Evolutionary conservation across 1,140 invertebrate species (phyloP).

Genomic region (Calephelis nemesis): DNA sequence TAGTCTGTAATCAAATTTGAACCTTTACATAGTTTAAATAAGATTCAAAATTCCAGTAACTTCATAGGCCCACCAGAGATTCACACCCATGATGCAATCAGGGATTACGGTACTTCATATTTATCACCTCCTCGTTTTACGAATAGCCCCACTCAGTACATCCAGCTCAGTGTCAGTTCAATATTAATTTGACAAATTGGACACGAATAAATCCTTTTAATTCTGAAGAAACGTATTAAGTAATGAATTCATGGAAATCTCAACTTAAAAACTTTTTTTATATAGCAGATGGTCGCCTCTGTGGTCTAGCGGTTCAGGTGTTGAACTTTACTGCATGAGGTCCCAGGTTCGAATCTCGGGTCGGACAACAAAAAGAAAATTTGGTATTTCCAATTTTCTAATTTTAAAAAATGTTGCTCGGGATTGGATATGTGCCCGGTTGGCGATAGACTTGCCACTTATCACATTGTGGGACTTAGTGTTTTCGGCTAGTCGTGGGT

Average conservation of each 20-base stretch:
- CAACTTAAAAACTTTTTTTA: background rate
- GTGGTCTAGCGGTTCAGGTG: too few relatives aligned
- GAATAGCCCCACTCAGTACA: conserved; percentile 50
- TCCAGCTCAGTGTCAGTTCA: conserved; percentile 28
- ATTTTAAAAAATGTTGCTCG: too few relatives aligned
- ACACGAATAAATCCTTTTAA: conserved; percentile 33
- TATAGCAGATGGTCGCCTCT: too few relatives aligned
- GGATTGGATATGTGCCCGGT: too few relatives aligned
- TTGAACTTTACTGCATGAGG: too few relatives aligned
- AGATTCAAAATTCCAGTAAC: background rate
- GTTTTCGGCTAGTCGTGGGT: too few relatives aligned
- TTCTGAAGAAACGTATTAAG: background rate
- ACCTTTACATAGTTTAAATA: background rate
- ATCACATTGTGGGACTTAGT: too few relatives aligned
- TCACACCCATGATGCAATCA: conserved; percentile 48
- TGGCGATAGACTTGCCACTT: too few relatives aligned
- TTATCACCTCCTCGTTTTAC: conserved; percentile 42
- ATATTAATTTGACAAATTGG: conserved; percentile 53
- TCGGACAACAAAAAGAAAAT: too few relatives aligned
- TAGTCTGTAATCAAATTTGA: background rate
- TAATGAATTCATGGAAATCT: conserved; percentile 3
- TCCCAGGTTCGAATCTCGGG: too few relatives aligned
- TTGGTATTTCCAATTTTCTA: too few relatives aligned
- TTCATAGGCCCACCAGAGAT: background rate
- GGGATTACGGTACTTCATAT: conserved; percentile 57